Conservation (phyloP, 2,888 invertebrate species). For the Parelbella ahira region DNA sequence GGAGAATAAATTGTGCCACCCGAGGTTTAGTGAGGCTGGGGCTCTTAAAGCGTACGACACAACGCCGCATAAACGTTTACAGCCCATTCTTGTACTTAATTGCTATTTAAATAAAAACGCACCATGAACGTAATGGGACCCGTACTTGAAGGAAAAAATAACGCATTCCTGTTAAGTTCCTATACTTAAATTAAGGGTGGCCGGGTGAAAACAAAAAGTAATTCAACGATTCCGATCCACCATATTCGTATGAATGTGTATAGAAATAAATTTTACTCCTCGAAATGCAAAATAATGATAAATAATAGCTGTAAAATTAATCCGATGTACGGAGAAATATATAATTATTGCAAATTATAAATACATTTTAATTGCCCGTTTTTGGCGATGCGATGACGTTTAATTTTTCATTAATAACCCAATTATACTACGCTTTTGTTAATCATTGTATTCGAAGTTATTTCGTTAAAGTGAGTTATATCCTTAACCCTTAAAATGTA, state of each 20-base stretch:
- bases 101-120: conserved; percentile 76
- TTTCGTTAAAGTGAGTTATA: too few species aligned
- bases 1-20: conserved; percentile 37
- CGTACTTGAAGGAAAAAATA: conserved; percentile 18
- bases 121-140: conserved; percentile 64
- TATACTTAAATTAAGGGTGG: conserved; percentile 14
- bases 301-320: conserved; percentile 1
- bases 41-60: conserved; percentile 61
- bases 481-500: too few species aligned
- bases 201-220: conserved; percentile 1
- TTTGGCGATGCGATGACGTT: conserved; percentile 9
- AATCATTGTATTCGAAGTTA: neutral
- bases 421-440: conserved; percentile 5
- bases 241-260: neutral
- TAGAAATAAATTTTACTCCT: neutral
- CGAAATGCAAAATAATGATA: conserved; percentile 6
- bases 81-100: conserved; percentile 76
- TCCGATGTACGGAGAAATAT: neutral
- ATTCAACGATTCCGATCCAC: conserved; percentile 8
- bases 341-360: conserved; percentile 4
- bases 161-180: conserved; percentile 9
- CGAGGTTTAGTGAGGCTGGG: conserved; percentile 39
- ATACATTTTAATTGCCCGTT: conserved; percentile 10
- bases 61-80: conserved; percentile 68
- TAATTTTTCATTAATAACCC: conserved; percentile 4